These are phyloP conservation scores for Cantharis nigra DNA, from an alignment of 2,888 invertebrate species.

Conservation along the genomic window DNA sequence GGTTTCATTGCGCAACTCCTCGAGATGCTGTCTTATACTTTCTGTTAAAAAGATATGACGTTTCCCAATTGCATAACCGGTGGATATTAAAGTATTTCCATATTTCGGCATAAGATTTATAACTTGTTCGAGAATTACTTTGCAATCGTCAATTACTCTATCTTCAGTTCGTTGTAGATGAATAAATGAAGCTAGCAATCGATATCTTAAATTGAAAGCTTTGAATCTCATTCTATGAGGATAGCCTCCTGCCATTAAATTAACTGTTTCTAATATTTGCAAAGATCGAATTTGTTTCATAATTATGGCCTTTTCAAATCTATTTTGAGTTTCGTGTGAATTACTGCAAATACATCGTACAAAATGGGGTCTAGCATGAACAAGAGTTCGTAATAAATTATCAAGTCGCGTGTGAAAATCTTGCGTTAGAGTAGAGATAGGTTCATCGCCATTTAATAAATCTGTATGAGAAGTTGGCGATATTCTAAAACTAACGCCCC, in stretches of 20 bases:
- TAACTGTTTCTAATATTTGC: conserved; percentile 88
- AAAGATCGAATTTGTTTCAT: conserved; percentile 88
- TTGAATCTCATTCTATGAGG: conserved; percentile 95
- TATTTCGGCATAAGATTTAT: conserved; percentile 64
- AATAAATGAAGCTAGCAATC: conserved; percentile 81
- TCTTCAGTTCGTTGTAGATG: conserved; percentile 68
- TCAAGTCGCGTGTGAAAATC: conserved; percentile 94
- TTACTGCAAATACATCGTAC: conserved; percentile 92
- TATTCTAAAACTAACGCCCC: conserved; percentile 83
- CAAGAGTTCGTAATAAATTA: conserved; percentile 86
- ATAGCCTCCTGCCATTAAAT: conserved; percentile 93
- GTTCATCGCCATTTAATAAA: conserved; percentile 80
- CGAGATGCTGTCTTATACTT: conserved; percentile 88
- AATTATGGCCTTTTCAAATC: conserved; percentile 83
- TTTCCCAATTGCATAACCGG: conserved; percentile 90
- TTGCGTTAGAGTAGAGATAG: conserved; percentile 87
- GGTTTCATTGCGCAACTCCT: conserved; percentile 77
- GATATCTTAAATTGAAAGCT: conserved; percentile 85
- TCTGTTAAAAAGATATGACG: conserved; percentile 94
- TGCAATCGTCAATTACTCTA: conserved; percentile 77
- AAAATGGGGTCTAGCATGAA: conserved; percentile 93
- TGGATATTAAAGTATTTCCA: conserved; percentile 63
- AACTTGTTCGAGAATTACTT: conserved; percentile 74
- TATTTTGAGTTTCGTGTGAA: conserved; percentile 76
- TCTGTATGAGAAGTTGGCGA: conserved; percentile 88